A percentile compares a stretch with the other conserved stretches of the same genome.
These are phyloP conservation scores for Epiblema foenella DNA, from an alignment of 2,888 invertebrate genomes.

Conservation along the genomic window DNA sequence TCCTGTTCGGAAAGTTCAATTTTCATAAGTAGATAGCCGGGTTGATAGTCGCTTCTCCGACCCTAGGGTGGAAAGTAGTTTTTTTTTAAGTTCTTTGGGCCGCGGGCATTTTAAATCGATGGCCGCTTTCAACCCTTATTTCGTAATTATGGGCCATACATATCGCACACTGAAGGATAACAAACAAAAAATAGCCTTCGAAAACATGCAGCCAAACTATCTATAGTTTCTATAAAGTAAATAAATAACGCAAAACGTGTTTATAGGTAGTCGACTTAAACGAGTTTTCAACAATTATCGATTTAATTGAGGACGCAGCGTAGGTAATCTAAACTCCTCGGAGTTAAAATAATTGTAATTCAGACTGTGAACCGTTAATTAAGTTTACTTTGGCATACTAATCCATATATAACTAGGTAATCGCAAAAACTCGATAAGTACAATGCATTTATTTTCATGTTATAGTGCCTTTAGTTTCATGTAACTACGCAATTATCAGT, in stretches of 20 bases:
- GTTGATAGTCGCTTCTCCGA: too few species aligned
- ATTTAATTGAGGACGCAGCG: background rate
- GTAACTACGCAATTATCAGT: background rate
- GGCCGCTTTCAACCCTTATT: too few species aligned
- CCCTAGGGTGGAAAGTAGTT: too few species aligned
- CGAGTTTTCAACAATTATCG: background rate
- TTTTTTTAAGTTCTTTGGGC: too few species aligned
- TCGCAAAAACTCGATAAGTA: constrained; percentile 2
- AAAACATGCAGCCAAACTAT: too few species aligned
- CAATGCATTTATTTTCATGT: background rate
- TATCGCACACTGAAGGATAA: too few species aligned
- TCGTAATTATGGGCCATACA: too few species aligned
- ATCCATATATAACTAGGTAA: background rate
- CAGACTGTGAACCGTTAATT: background rate
- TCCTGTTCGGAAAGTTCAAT: too few species aligned
- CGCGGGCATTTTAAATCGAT: too few species aligned
- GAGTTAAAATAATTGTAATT: background rate
- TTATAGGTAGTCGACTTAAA: background rate
- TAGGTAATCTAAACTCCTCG: constrained; percentile 3
- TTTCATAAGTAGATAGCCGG: too few species aligned
- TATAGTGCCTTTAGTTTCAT: background rate
- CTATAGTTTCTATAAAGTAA: too few species aligned
- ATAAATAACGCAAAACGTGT: background rate
- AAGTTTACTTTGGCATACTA: background rate
- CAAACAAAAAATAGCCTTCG: too few species aligned